Percentiles rank a stretch among this genome's conserved stretches.
Conservation (phyloP, 2,113 vertebrate species). For the Petaurus breviceps region DNA sequence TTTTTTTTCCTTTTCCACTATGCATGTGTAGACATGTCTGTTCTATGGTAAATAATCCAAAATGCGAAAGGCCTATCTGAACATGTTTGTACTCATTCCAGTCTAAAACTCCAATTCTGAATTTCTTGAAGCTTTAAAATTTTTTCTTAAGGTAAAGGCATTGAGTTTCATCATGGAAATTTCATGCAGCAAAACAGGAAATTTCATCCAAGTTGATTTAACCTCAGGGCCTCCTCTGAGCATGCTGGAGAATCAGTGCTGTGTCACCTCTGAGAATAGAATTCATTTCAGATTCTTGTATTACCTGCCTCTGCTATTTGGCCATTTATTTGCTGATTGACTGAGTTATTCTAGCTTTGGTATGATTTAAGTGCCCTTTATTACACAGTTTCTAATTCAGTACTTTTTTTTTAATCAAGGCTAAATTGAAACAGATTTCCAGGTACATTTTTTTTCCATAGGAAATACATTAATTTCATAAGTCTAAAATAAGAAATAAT, state of each 20-base stretch:
- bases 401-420: constrained; percentile 80
- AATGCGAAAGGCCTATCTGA: neutral
- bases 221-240: constrained; percentile 77
- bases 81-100: neutral
- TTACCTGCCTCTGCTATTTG: constrained; percentile 76
- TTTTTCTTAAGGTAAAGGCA: constrained; percentile 1
- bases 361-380: constrained; percentile 79
- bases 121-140: constrained; percentile 29
- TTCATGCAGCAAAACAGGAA: constrained; percentile 66
- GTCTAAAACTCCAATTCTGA: constrained; percentile 25
- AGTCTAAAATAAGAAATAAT: constrained; percentile 65
- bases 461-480: constrained; percentile 62
- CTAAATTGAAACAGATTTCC: constrained; percentile 77
- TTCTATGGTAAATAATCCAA: neutral
- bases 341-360: constrained; percentile 78
- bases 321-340: constrained; percentile 78
- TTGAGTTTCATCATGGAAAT: constrained; percentile 76
- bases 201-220: constrained; percentile 71
- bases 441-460: constrained; percentile 46
- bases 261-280: constrained; percentile 80
- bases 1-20: neutral
- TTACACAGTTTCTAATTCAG: constrained; percentile 79
- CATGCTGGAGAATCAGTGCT: constrained; percentile 65
- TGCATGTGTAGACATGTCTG: neutral
- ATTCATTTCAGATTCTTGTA: constrained; percentile 81